Conservation (phyloP, 2,797 vertebrate species). For the Halcyon leucocephala region DNA sequence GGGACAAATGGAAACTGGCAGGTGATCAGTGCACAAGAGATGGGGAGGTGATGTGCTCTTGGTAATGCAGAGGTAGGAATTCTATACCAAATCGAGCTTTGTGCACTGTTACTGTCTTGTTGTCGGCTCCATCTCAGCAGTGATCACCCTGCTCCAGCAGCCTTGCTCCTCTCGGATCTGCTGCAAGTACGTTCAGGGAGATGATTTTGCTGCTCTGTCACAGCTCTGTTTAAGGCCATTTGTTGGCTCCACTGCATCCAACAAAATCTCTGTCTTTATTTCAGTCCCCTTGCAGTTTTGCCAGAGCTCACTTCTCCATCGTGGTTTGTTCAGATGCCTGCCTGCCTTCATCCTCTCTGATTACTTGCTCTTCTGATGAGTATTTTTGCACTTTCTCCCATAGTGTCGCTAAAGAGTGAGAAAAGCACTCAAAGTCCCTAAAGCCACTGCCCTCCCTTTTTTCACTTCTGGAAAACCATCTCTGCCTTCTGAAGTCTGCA, state of each 20-base stretch:
- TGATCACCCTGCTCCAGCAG: not conserved
- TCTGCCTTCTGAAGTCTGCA: not conserved
- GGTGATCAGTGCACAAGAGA: not conserved
- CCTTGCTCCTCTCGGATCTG: not conserved
- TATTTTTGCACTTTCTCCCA: not conserved
- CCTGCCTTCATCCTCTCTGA: not conserved
- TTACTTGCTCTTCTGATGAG: not conserved
- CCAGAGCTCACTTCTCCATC: not conserved
- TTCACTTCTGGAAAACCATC: not conserved
- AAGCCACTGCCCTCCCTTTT: not conserved
- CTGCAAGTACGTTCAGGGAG: fast-evolving
- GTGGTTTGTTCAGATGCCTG: not conserved
- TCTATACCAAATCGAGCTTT: not conserved
- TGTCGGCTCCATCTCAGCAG: fast-evolving
- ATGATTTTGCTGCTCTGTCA: not conserved
- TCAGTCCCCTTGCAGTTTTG: fast-evolving
- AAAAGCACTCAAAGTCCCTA: not conserved
- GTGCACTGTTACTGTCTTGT: not conserved
- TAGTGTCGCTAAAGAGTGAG: not conserved
- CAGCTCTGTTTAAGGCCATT: not conserved
- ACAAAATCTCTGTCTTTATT: not conserved
- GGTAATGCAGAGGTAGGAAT: not conserved
- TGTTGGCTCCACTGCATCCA: not conserved
- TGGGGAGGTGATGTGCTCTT: not conserved
- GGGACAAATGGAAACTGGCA: not conserved